These are phyloP conservation scores for Eristalinus sepulchralis DNA, from an alignment of 2,888 invertebrate species.

Conservation along the genomic window DNA sequence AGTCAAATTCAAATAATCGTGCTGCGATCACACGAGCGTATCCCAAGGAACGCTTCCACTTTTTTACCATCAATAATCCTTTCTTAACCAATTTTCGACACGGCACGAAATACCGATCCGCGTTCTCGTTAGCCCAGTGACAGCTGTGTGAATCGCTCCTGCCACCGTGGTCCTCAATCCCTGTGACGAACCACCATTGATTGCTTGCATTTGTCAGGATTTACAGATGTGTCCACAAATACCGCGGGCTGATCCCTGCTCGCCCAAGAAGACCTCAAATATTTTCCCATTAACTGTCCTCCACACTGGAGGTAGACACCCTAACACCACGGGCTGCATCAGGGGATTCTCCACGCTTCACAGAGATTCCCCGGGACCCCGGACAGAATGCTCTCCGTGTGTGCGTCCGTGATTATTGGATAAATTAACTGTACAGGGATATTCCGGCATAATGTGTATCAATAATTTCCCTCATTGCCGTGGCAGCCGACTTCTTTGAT, in stretches of 20 bases:
- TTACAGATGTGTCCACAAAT: conserved; percentile 14
- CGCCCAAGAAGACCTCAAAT: background rate
- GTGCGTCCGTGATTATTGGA: conserved; percentile 47
- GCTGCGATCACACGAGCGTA: background rate
- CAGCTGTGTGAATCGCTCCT: background rate
- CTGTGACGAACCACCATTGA: conserved; percentile 9
- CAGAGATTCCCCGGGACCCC: conserved; percentile 41
- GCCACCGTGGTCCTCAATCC: background rate
- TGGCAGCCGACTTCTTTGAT: conserved; percentile 9
- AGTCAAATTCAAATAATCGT: background rate
- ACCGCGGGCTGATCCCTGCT: conserved; percentile 2
- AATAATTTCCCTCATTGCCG: conserved; percentile 45
- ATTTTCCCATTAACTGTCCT: conserved; percentile 3
- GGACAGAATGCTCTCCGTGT: background rate
- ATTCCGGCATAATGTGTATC: conserved; percentile 37
- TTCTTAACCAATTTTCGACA: background rate
- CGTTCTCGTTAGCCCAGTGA: background rate
- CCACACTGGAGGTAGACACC: conserved; percentile 35
- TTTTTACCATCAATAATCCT: background rate
- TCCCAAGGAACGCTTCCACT: background rate
- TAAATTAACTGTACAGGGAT: conserved; percentile 58
- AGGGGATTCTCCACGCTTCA: conserved; percentile 58
- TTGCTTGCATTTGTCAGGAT: conserved; percentile 40
- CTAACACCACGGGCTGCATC: conserved; percentile 15
- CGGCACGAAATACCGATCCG: background rate